A percentile compares a stretch with the other conserved stretches of the same genome.
phyloP scores from a whole-genome alignment of 1,140 invertebrate genomes.

The Euura lappo region DNA sequence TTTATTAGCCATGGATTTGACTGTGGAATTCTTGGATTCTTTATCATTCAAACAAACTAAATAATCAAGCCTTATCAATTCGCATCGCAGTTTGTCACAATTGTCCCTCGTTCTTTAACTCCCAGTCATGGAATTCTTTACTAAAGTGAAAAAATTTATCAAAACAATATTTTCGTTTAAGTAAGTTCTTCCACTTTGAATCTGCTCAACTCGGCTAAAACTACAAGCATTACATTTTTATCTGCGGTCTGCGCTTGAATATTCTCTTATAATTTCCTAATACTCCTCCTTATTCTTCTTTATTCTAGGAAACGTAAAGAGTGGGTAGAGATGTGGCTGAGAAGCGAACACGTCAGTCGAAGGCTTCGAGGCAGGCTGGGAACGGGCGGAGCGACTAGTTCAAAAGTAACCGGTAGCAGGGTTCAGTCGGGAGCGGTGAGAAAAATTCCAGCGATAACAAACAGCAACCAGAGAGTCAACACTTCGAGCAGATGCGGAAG shows the following conservation, averaged over 20 bases:
- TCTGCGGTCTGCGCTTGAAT: neutral
- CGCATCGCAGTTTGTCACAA: no score
- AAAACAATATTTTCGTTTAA: neutral
- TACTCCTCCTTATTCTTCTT: no score
- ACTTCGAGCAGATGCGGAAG: constrained; percentile 50
- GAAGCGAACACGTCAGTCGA: constrained; percentile 56
- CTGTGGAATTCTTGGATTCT: no score
- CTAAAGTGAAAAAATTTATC: neutral
- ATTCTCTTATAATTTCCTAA: no score
- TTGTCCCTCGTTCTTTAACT: no score
- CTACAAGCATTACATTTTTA: neutral
- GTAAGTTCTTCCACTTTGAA: neutral
- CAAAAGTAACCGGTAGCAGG: constrained; percentile 42
- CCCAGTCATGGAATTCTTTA: neutral
- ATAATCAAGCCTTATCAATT: no score
- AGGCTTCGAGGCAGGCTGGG: constrained; percentile 55
- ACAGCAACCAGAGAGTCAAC: constrained; percentile 47
- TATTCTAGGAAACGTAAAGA: constrained; percentile 31
- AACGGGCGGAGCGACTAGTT: constrained; percentile 33
- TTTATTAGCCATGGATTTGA: no score
- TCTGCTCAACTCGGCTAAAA: no score
- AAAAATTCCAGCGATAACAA: constrained; percentile 51
- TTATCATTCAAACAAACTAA: no score
- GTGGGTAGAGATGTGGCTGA: constrained; percentile 48
- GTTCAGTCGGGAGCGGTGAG: constrained; percentile 47